phyloP scores from a whole-genome alignment of 2,888 invertebrate genomes.

The Callinectes sapidus region DNA sequence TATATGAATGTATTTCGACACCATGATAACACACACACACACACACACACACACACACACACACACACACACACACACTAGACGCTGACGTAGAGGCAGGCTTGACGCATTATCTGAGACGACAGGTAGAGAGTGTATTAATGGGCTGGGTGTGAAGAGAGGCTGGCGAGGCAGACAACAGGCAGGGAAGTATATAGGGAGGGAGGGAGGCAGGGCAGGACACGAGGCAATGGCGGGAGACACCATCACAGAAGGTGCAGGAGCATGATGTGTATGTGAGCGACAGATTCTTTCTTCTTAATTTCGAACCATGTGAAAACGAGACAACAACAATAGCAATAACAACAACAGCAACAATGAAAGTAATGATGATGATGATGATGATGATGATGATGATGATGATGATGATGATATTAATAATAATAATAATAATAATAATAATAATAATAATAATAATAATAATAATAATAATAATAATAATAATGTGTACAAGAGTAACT shows the following conservation, averaged over 20 bases:
- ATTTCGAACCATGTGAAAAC: no score
- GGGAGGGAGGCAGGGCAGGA: not conserved
- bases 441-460: no score
- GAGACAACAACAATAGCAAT: no score
- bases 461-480: no score
- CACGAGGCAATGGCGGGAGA: not conserved
- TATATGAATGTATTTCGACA: not conserved
- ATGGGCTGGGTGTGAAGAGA: not conserved
- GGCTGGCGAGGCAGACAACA: not conserved
- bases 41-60: slow-evolving; percentile 20
- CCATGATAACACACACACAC: not conserved
- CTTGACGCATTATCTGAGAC: not conserved
- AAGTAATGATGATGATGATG: no score
- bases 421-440: no score
- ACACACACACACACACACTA: slow-evolving; percentile 7
- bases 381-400: no score
- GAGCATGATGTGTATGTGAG: not conserved
- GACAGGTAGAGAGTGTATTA: not conserved
- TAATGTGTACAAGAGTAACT: no score
- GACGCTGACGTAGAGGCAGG: not conserved
- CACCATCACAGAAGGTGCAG: not conserved
- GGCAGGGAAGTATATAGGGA: not conserved
- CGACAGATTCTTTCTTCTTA: not conserved
- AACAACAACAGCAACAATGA: no score
- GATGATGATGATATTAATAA: no score